Evolutionary conservation across 2,113 vertebrate genomes (phyloP).

Genomic region (Gnathonemus longibarbis): DNA sequence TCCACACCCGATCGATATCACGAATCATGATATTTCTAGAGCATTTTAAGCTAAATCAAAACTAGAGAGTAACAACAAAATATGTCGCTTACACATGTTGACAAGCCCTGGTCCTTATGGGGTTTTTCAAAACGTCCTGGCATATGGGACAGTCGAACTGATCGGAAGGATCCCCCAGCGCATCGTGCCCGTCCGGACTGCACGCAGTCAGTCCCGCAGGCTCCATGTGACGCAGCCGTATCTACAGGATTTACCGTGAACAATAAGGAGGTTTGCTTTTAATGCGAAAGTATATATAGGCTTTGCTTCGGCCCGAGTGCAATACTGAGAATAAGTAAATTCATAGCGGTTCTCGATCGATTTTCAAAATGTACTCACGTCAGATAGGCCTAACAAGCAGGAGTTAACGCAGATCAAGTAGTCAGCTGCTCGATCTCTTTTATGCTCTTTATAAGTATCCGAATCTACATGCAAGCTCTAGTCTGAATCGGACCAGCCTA

Average conservation of each 20-base stretch:
- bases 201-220: background rate
- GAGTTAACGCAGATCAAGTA: background rate
- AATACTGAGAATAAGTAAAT: background rate
- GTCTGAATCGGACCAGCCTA: background rate
- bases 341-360: background rate
- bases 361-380: background rate
- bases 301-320: background rate
- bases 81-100: constrained; percentile 28
- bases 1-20: background rate
- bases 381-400: background rate
- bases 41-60: background rate
- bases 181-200: background rate
- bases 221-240: background rate
- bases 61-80: background rate
- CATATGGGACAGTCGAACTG: constrained; percentile 35
- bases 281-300: background rate
- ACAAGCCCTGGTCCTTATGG: constrained; percentile 33
- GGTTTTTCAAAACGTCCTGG: constrained; percentile 32
- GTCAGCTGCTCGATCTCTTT: background rate
- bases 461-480: background rate
- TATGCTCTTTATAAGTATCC: background rate
- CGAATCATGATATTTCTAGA: background rate
- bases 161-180: background rate
- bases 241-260: background rate
- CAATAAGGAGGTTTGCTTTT: background rate